Conservation (phyloP, 2,113 vertebrate genomes). For the Epinephelus lanceolatus region DNA sequence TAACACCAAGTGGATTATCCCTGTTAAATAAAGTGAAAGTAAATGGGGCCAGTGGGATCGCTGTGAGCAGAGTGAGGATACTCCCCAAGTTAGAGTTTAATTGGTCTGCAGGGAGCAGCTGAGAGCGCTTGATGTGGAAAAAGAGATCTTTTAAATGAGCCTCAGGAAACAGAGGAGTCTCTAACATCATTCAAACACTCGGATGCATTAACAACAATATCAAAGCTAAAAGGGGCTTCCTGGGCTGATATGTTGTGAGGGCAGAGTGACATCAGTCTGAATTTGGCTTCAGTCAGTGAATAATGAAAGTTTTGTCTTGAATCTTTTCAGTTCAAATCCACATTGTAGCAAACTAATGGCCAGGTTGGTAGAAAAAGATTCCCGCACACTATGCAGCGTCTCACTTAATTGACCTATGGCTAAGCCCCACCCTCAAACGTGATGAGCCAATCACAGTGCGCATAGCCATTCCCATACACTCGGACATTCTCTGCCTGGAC, state of each 20-base stretch:
- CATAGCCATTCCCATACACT: no score
- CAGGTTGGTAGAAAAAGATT: no score
- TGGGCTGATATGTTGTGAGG: background rate
- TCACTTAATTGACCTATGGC: no score
- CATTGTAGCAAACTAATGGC: background rate
- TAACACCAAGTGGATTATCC: constrained; percentile 15
- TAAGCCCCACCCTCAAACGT: no score
- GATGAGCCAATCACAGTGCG: no score
- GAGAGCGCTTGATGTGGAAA: background rate
- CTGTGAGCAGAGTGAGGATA: constrained; percentile 9
- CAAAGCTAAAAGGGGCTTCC: background rate
- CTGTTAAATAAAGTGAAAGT: constrained; percentile 29
- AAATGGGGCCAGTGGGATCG: constrained; percentile 37
- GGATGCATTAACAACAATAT: background rate
- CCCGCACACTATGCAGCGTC: no score
- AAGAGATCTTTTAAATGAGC: constrained; percentile 21
- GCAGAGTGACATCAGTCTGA: background rate
- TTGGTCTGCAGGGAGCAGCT: constrained; percentile 48
- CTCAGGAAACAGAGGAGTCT: background rate
- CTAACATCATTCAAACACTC: background rate
- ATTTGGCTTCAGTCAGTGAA: background rate
- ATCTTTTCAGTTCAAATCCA: background rate
- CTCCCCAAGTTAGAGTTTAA: constrained; percentile 24
- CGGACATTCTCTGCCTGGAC: no score
- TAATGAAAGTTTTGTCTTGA: background rate